Evolutionary conservation across 2,888 invertebrate genomes (phyloP), one percentile per base, ranked within the genome.

Genomic region (Diloba caeruleocephala): DNA sequence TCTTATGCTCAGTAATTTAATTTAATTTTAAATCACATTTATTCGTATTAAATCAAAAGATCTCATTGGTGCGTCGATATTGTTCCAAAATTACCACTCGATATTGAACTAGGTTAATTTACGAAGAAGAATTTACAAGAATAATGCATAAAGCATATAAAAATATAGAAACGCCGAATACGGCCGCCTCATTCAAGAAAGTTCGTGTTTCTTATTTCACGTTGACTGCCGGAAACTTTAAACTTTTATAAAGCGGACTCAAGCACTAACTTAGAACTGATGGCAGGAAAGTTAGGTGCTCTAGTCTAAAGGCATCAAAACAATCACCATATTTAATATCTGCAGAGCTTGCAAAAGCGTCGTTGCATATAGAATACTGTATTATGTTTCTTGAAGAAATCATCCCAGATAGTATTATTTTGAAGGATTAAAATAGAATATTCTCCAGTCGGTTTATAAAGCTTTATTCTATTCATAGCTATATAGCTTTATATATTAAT

Each of bases 311-410:
- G 53, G 61, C 68, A 64, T 71, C 60, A 64, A 44, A 71, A 70
- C 71, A 70, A 70, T 70, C 69, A 70, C 72, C 70, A 70, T 70
- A 71, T 68, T 70, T 73, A 66, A 71, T 74, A 46, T 55, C 38
- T 46, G 39, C 50, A 15, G 52, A 42, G 58, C 55, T 71, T 66
- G 45, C 32, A 37, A 33, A 45, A 56, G 32, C 46, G 31, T 12
- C 46, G 31, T 19, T 52, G 42, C 37, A 45, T 57, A 31, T 12
- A 17, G 13, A 28, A 56, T 50, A 15, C 23, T 29, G 21, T 12
- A 31, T 37, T 29, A 34, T 29, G 25, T 13, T 31, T 32, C n/a
- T 0, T 0, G 14, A 1, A 6, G 9, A 12, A 25, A 19, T 62
- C 32, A 59, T 48, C 37, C 37, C 37, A 25, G 15, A 14, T 17